Conservation (phyloP, 2,113 vertebrate species). For the Melanotaenia duboulayi region DNA sequence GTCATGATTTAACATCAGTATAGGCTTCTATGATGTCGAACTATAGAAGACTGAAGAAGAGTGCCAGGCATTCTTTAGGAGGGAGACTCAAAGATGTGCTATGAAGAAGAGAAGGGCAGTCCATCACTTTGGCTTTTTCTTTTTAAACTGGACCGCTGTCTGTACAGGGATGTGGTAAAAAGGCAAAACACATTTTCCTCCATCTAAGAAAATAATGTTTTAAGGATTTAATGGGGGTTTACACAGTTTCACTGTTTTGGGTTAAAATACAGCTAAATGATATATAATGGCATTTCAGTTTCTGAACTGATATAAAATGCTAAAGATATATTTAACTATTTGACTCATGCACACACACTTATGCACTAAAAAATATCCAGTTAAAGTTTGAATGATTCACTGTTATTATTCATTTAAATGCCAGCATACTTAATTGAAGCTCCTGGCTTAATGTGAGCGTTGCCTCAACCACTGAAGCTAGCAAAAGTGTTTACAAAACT, state of each 20-base stretch:
- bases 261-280: background rate
- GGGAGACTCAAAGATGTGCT: conserved; percentile 4
- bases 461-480: background rate
- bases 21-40: no score
- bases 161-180: conserved; percentile 5
- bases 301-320: background rate
- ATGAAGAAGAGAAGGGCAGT: conserved; percentile 4
- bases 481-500: background rate
- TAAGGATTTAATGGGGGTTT: no score
- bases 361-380: background rate
- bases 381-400: background rate
- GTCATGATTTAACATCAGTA: conserved; percentile 2
- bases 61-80: conserved; percentile 20
- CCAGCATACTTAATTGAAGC: background rate
- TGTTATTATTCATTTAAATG: background rate
- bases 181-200: conserved; percentile 15
- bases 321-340: background rate
- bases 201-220: background rate
- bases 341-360: background rate
- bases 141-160: background rate
- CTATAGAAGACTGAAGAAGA: conserved; percentile 22
- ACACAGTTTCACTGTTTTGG: background rate
- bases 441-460: background rate
- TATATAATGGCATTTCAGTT: background rate
- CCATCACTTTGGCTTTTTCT: conserved; percentile 9